phyloP scores from a whole-genome alignment of 1,140 invertebrate genomes.

The Gryon sp. region DNA sequence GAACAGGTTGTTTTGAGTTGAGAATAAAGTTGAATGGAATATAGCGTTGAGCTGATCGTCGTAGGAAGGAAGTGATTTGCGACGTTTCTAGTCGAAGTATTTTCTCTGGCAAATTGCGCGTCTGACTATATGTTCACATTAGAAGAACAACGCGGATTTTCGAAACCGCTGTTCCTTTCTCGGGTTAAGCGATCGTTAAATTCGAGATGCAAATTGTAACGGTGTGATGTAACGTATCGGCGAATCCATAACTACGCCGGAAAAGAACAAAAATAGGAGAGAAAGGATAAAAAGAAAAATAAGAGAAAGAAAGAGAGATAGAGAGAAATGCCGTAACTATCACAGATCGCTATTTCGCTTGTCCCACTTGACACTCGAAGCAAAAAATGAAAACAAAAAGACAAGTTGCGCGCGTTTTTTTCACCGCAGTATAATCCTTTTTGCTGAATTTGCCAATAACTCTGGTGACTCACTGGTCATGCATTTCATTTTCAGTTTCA shows the following conservation, averaged over 20 bases:
- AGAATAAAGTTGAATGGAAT: conserved; percentile 3
- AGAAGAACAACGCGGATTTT: conserved; percentile 18
- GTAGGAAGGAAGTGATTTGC: conserved; percentile 57
- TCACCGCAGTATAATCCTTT: conserved; percentile 40
- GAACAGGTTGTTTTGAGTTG: not conserved
- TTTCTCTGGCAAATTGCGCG: conserved; percentile 51
- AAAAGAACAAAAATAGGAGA: not conserved
- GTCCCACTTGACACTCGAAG: conserved; percentile 60
- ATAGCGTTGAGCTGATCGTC: not conserved
- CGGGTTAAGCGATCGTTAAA: conserved; percentile 40
- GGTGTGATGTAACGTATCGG: conserved; percentile 34
- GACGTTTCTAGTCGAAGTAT: conserved; percentile 35
- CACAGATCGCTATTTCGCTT: conserved; percentile 42
- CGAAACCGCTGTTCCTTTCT: conserved; percentile 31
- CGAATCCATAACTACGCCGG: conserved; percentile 18
- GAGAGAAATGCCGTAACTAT: conserved; percentile 36
- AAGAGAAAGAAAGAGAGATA: not conserved
- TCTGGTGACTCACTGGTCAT: conserved; percentile 36
- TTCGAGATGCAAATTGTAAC: conserved; percentile 51
- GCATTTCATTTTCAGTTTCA: conserved; percentile 16
- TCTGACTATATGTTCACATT: conserved; percentile 14
- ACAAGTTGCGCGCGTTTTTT: conserved; percentile 26
- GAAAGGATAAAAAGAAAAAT: not conserved
- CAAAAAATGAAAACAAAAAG: conserved; percentile 59
- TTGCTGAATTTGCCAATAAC: conserved; percentile 47